Base-by-base conservation (phyloP, 2,888 invertebrate species). In the Lypha dubia region DNA sequence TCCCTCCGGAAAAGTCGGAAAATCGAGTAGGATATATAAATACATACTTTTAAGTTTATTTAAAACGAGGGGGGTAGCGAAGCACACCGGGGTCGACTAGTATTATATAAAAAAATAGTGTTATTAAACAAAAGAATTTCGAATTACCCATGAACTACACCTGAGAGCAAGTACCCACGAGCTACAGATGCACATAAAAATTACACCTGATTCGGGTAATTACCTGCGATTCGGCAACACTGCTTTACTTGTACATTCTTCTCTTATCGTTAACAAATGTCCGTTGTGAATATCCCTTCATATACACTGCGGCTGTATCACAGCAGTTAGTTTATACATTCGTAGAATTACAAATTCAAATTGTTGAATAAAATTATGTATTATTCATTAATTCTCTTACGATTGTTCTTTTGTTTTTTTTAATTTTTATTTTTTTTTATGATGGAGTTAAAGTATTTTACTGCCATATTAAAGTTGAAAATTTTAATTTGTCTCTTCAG, bases 291-390 rank as follows among this genome's bases (percentile, higher is more conserved):
- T 32, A 53, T 63, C 15, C n/a, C n/a, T n/a, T n/a, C 41, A 56
- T 46, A 46, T 15, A 38, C 22, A 8, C 62, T 56, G 17, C 22
- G n/a, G 46, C 11, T 22, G 17, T 63, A 24, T 9, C 32, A 51
- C 53, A 38, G 46, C 75, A 75, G 53, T 76, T 58, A 41, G n/a
- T 35, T 32, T 79, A 63, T 41, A 71, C 56, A 63, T 71, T 63
- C 53, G 35, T 68, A 44, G 20, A 63, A 73, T 73, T 73, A 73
- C 53, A 56, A 79, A 56, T 79, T 79, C 58, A 73, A 79, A 79
- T 71, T 63, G 41, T 62, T 41, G 8, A 56, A 53, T 63, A 53
- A 11, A 60, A 49, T 63, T 15, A 56, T 56, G 41, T 70, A 44
- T 75, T 75, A 75, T 75, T 20, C 32, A 56, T 65, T 56, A n/a